Conservation (phyloP, 2,113 vertebrate genomes). For the Chionomys nivalis region DNA sequence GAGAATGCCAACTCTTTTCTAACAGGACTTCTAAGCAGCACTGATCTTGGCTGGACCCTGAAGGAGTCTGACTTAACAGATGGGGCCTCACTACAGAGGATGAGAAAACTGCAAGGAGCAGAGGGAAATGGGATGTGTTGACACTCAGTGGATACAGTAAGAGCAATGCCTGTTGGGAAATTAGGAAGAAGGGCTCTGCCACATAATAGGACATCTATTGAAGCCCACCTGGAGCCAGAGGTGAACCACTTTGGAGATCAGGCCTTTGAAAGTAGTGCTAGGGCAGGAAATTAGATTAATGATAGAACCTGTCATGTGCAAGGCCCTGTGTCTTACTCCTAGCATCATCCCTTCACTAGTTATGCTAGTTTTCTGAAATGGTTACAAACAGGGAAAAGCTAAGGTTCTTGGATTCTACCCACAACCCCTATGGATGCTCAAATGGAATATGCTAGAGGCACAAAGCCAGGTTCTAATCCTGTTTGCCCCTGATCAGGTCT, state of each 20-base stretch:
- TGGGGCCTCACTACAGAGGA: constrained; percentile 35
- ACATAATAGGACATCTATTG: not conserved
- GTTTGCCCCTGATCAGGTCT: constrained; percentile 39
- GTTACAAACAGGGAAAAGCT: constrained; percentile 36
- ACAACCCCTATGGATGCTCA: not conserved
- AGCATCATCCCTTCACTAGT: not conserved
- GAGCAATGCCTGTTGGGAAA: constrained; percentile 45
- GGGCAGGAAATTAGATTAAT: not conserved
- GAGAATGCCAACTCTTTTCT: not conserved
- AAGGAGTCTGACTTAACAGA: constrained; percentile 60
- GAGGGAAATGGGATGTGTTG: constrained; percentile 7
- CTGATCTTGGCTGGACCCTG: constrained; percentile 16
- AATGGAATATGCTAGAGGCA: not conserved
- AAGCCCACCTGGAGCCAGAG: not conserved
- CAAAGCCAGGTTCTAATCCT: constrained; percentile 48
- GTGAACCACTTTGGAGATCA: constrained; percentile 1
- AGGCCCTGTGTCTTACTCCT: not conserved
- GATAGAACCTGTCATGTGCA: not conserved
- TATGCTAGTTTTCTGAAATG: constrained; percentile 35
- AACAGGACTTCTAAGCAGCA: constrained; percentile 33
- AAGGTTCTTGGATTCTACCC: not conserved
- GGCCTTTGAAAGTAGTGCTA: not conserved
- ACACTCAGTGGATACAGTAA: constrained; percentile 8
- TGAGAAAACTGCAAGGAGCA: constrained; percentile 36
- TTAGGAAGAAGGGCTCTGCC: not conserved